Percentiles rank a stretch among this genome's conserved stretches.
phyloP scores from a whole-genome alignment of 2,113 vertebrate species.

The Equus quagga region DNA sequence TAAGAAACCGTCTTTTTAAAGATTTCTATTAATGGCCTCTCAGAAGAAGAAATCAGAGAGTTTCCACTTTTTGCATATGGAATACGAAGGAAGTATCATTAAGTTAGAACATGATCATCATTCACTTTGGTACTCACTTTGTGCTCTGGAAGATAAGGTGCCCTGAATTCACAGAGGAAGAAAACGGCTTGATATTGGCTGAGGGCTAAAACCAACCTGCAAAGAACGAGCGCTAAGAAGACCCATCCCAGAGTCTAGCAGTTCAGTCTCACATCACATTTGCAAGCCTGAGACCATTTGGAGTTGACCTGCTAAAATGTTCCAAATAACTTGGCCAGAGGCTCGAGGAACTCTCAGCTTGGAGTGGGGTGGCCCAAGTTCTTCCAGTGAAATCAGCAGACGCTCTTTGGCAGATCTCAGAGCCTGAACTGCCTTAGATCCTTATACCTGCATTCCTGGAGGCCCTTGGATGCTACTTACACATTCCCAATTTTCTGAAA shows the following conservation, averaged over 20 bases:
- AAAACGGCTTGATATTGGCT: too few species aligned
- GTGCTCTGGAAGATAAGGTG: background rate
- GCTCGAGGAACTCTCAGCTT: background rate
- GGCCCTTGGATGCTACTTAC: background rate
- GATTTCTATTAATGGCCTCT: conserved; percentile 77
- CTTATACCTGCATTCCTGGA: background rate
- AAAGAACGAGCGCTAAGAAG: background rate
- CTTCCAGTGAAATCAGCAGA: background rate
- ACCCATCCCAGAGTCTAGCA: background rate
- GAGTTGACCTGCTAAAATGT: background rate
- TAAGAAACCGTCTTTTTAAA: conserved; percentile 74
- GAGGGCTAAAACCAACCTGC: background rate
- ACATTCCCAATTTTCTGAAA: background rate
- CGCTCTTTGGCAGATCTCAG: background rate
- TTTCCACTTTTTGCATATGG: conserved; percentile 40
- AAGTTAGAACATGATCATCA: background rate
- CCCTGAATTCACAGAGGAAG: background rate
- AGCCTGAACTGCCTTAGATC: background rate
- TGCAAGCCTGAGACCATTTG: background rate
- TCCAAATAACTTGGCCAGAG: too few species aligned
- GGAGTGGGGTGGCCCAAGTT: background rate
- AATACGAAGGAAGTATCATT: conserved; percentile 16
- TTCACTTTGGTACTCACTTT: background rate
- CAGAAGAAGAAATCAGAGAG: conserved; percentile 59
- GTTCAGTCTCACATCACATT: background rate